Percentiles rank a stretch among this genome's conserved stretches.
These are phyloP conservation scores for Tenodera sinensis DNA, from an alignment of 2,888 invertebrate species.

Conservation along the genomic window DNA sequence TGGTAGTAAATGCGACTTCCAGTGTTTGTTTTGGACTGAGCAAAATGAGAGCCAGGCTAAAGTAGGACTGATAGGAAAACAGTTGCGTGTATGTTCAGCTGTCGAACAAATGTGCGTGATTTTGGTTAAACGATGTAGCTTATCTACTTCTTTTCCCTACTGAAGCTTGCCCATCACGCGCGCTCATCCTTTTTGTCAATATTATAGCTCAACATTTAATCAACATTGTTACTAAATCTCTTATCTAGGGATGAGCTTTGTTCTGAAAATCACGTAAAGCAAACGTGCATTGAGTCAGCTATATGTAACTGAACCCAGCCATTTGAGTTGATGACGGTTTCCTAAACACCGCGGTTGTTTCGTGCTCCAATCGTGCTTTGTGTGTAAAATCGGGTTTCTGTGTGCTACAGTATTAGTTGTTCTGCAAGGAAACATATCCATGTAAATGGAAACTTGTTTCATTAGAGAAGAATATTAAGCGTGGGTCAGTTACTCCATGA, in stretches of 20 bases:
- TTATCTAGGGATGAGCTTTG: background rate
- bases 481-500: too few relatives aligned
- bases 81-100: background rate
- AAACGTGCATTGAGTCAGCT: background rate
- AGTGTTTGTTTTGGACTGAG: too few relatives aligned
- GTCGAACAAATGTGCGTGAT: background rate
- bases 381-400: too few relatives aligned
- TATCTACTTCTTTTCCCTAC: background rate
- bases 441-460: too few relatives aligned
- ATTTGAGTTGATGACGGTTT: background rate
- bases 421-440: too few relatives aligned
- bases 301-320: background rate
- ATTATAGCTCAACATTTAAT: background rate
- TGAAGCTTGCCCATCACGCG: background rate
- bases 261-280: background rate
- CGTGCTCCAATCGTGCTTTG: too few relatives aligned
- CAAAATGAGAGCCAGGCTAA: background rate
- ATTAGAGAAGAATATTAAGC: too few relatives aligned
- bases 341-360: too few relatives aligned
- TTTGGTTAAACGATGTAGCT: background rate
- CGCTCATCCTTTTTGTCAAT: background rate
- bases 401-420: too few relatives aligned
- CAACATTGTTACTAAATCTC: background rate
- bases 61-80: background rate
- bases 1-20: too few relatives aligned